These are phyloP conservation scores for Ephydatia muelleri DNA, from an alignment of 37 sponge, comb jelly and placozoan genomes.

Conservation along the genomic window DNA sequence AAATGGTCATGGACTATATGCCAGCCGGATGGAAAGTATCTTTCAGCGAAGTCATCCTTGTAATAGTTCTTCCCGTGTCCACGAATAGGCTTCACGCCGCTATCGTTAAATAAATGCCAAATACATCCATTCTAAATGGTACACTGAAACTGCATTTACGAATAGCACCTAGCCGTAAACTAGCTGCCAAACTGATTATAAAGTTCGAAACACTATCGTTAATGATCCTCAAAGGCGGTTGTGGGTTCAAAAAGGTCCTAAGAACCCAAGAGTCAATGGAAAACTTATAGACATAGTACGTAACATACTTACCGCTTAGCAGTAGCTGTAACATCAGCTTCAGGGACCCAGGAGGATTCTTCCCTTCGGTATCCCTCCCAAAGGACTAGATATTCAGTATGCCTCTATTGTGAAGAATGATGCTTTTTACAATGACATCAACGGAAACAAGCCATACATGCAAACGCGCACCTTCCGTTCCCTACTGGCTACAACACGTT, in stretches of 20 bases:
- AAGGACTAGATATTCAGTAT: background rate
- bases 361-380: background rate
- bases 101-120: background rate
- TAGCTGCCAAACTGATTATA: background rate
- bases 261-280: background rate
- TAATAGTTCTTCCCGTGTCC: background rate
- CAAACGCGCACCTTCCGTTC: background rate
- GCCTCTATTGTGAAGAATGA: background rate
- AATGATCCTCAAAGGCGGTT: background rate
- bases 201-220: background rate
- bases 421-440: background rate
- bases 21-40: background rate
- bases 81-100: background rate
- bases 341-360: background rate
- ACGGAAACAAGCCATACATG: background rate
- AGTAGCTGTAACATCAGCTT: background rate
- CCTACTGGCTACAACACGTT: background rate
- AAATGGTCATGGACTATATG: background rate
- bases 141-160: background rate
- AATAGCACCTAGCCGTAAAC: background rate
- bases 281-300: background rate
- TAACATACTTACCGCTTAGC: conserved; percentile 1
- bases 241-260: background rate
- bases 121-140: background rate
- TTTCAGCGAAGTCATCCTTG: background rate